phyloP scores from a whole-genome alignment of 23 tunicate genomes.

The Oikopleura albicans region DNA sequence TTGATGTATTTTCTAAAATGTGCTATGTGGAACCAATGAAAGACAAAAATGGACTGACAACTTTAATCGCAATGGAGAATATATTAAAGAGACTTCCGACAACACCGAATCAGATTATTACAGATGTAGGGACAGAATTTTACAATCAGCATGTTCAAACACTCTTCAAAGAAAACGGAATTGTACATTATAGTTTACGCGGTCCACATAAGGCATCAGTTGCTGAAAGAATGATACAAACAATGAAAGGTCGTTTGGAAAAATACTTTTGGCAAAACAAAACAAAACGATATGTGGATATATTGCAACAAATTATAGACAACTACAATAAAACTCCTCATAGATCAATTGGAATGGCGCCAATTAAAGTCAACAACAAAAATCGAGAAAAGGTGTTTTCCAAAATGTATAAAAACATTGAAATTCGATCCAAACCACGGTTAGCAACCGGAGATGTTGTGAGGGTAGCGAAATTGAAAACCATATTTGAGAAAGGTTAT shows the following conservation, averaged over 20 bases:
- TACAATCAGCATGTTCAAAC: background rate
- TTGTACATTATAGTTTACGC: background rate
- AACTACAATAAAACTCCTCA: background rate
- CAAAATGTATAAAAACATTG: background rate
- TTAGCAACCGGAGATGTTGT: background rate
- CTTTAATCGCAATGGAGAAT: background rate
- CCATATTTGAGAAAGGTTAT: background rate
- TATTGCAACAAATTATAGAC: background rate
- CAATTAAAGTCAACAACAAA: background rate
- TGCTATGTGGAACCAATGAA: background rate
- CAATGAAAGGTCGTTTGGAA: background rate
- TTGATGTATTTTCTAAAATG: background rate
- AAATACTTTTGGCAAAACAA: background rate
- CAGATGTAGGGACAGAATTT: background rate
- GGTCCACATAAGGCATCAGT: background rate
- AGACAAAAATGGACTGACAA: background rate
- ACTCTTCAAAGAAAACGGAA: background rate
- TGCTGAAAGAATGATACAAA: background rate
- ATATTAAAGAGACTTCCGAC: background rate
- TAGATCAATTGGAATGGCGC: conserved; percentile 10
- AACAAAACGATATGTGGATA: background rate
- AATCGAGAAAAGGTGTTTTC: background rate
- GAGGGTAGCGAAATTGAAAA: background rate
- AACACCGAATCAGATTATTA: background rate
- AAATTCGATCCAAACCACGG: background rate